Percentiles rank a stretch among this genome's conserved stretches.
phyloP scores from a whole-genome alignment of 1,140 invertebrate species.

The Eupeodes corollae region DNA sequence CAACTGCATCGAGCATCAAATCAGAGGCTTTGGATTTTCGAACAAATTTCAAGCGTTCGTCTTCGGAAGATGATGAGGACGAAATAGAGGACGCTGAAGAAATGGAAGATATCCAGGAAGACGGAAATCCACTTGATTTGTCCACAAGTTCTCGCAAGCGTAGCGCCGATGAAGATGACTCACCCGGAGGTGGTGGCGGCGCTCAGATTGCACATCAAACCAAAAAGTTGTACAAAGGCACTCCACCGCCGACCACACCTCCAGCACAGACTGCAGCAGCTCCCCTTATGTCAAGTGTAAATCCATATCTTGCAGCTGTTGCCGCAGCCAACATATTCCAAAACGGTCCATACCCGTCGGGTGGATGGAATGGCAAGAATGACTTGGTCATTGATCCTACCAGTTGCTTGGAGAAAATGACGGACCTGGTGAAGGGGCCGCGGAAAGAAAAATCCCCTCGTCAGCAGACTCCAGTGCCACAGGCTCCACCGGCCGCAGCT shows the following conservation, averaged over 20 bases:
- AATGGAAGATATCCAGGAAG: constrained; percentile 11
- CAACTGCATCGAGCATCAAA: constrained; percentile 28
- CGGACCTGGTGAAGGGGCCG: constrained; percentile 49
- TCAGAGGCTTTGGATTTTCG: constrained; percentile 32
- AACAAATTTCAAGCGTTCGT: constrained; percentile 30
- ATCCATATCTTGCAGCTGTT: constrained; percentile 68
- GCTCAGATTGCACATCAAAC: too few relatives aligned
- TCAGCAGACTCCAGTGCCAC: constrained; percentile 24
- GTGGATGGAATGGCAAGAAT: constrained; percentile 63
- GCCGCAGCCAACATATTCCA: constrained; percentile 63
- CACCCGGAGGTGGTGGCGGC: too few relatives aligned
- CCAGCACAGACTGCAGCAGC: constrained; percentile 34
- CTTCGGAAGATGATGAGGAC: constrained; percentile 42
- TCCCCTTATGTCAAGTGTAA: constrained; percentile 61
- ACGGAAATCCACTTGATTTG: constrained; percentile 55
- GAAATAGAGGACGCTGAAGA: constrained; percentile 36
- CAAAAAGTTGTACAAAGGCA: too few relatives aligned
- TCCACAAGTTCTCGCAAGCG: constrained; percentile 65
- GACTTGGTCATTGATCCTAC: constrained; percentile 69
- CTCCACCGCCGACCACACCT: constrained; percentile 27
- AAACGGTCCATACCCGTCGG: constrained; percentile 47
- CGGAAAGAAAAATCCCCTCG: constrained; percentile 48
- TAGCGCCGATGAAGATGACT: constrained; percentile 34
- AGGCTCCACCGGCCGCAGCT: constrained; percentile 25
- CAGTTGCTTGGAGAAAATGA: constrained; percentile 83